phyloP scores from a whole-genome alignment of 2,797 vertebrate genomes.

The Liparis tanakae region DNA sequence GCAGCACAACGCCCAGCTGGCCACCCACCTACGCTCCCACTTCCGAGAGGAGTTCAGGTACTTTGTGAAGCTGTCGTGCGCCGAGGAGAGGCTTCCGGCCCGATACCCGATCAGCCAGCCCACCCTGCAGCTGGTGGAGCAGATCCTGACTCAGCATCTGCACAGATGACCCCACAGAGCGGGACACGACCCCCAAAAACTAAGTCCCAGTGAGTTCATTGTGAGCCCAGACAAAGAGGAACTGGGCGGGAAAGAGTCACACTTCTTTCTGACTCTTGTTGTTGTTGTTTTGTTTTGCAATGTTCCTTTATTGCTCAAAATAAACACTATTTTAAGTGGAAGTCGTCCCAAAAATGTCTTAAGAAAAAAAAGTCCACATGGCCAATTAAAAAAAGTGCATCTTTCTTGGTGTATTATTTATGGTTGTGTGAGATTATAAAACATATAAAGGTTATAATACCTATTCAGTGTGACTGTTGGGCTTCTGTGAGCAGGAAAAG shows the following conservation, averaged over 20 bases:
- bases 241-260: background rate
- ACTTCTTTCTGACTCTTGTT: background rate
- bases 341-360: background rate
- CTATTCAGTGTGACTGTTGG: no score
- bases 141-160: constrained; percentile 71
- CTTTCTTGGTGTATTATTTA: background rate
- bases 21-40: constrained; percentile 73
- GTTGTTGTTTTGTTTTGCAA: background rate
- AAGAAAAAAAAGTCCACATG: no score
- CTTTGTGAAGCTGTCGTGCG: constrained; percentile 73
- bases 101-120: constrained; percentile 80
- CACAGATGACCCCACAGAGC: constrained; percentile 9
- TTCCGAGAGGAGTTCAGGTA: constrained; percentile 87
- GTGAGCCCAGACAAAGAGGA: background rate
- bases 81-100: constrained; percentile 76
- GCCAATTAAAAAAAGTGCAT: background rate
- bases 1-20: constrained; percentile 75
- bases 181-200: no score
- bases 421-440: background rate
- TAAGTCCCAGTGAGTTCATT: background rate
- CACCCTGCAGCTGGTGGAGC: constrained; percentile 70
- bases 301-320: background rate
- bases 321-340: background rate
- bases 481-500: background rate
- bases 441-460: no score